phyloP scores from a whole-genome alignment of 2,113 vertebrate genomes.

The Chamaea fasciata region DNA sequence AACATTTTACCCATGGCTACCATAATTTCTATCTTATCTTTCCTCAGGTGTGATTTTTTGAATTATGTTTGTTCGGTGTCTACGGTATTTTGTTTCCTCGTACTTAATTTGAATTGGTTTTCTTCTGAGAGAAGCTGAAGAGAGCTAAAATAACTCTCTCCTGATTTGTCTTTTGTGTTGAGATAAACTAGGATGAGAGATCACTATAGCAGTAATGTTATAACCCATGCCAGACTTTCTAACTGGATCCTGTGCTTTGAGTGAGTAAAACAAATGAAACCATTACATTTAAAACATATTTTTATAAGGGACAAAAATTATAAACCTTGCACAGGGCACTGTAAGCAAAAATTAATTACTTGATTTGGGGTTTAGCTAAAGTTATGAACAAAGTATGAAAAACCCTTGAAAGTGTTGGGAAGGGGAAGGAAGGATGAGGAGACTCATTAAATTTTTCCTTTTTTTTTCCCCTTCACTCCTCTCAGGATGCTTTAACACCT shows the following conservation, averaged over 20 bases:
- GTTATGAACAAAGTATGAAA: not conserved
- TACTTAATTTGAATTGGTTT: not conserved
- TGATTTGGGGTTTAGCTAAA: not conserved
- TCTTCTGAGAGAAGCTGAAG: not conserved
- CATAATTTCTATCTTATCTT: not conserved
- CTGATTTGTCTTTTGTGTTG: not conserved
- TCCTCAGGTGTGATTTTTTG: not conserved
- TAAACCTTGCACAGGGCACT: not conserved
- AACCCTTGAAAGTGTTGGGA: not conserved
- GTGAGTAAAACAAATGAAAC: not conserved
- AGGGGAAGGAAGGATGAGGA: not conserved
- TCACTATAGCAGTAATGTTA: not conserved
- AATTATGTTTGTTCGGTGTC: not conserved
- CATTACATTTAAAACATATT: not conserved
- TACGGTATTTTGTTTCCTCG: not conserved
- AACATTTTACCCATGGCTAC: not conserved
- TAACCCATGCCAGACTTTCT: not conserved
- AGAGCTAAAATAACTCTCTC: not conserved
- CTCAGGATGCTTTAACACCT: constrained; percentile 26
- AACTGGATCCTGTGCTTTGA: not conserved
- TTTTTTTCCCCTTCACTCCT: fast-evolving
- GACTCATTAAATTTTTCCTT: not conserved
- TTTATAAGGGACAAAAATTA: not conserved
- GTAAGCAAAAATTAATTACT: not conserved
- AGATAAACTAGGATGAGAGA: not conserved